Percentiles rank a stretch among this genome's conserved stretches.
Evolutionary conservation across 2,888 invertebrate genomes (phyloP).

Genomic region (Chymomyza caudatula): DNA sequence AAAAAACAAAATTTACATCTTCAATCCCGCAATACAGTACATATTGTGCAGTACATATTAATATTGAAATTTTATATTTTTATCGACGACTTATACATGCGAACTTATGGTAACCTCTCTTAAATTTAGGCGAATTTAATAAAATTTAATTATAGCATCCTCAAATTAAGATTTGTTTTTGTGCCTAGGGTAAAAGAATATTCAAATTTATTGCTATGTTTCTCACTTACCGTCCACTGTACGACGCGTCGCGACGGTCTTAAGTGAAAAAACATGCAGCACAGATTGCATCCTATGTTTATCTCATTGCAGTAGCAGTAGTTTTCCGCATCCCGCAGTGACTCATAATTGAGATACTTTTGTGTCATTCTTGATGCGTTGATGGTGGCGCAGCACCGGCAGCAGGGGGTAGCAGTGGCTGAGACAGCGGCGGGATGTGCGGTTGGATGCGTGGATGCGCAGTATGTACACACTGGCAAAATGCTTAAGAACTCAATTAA

Average conservation of each 20-base stretch:
- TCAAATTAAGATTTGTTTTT: too few relatives aligned
- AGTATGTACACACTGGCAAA: constrained; percentile 33
- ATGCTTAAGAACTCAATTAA: constrained; percentile 59
- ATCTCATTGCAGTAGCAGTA: constrained; percentile 14
- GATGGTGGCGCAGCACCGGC: background rate
- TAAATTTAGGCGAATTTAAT: too few relatives aligned
- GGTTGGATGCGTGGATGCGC: constrained; percentile 44
- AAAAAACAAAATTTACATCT: too few relatives aligned
- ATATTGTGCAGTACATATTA: too few relatives aligned
- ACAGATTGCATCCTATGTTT: background rate
- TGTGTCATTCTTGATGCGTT: constrained; percentile 2
- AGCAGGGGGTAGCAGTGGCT: background rate
- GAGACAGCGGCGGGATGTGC: constrained; percentile 31
- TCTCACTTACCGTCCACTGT: too few relatives aligned
- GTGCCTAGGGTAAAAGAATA: too few relatives aligned
- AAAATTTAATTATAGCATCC: too few relatives aligned
- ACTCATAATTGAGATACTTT: constrained; percentile 48
- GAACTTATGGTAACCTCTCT: too few relatives aligned
- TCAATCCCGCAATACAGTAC: too few relatives aligned
- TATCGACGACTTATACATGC: too few relatives aligned
- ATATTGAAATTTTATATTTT: too few relatives aligned
- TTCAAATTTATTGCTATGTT: constrained; percentile 16
- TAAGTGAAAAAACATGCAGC: background rate
- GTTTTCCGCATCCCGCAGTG: constrained; percentile 10
- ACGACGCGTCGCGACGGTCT: constrained; percentile 2